phyloP scores from a whole-genome alignment of 1,140 invertebrate species.

The Polypedilum vanderplanki region DNA sequence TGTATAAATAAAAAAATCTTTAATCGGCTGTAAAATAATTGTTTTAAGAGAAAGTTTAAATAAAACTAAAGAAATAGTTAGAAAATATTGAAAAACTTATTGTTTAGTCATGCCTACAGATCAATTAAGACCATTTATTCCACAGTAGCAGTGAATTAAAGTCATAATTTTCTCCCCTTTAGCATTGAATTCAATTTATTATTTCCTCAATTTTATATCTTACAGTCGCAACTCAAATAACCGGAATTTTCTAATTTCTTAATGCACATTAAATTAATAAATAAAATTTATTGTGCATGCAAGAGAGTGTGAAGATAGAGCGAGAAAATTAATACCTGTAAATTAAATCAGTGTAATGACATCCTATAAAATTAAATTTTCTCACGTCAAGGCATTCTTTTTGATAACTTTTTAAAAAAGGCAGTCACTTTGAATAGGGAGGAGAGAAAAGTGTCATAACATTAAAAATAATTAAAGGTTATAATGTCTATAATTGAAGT shows the following conservation, averaged over 20 bases:
- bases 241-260: conserved; percentile 8
- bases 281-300: not conserved
- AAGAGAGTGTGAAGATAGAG: not conserved
- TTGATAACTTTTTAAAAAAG: not conserved
- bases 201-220: conserved; percentile 13
- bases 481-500: not conserved
- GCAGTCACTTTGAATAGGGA: not conserved
- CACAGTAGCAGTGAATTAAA: not conserved
- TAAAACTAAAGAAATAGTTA: not conserved
- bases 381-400: not conserved
- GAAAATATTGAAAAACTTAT: not conserved
- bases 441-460: conserved; percentile 21
- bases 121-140: not conserved
- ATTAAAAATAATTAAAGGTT: conserved; percentile 27
- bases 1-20: not conserved
- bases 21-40: conserved; percentile 18
- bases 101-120: too few relatives aligned
- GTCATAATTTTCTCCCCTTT: not conserved
- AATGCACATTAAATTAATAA: not conserved
- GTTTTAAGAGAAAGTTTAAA: not conserved
- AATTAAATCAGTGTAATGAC: conserved; percentile 19
- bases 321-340: not conserved
- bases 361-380: conserved; percentile 20
- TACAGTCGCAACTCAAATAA: not conserved
- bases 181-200: conserved; percentile 2